These are phyloP conservation scores for Deladenus siricidicola DNA, from an alignment of 2,888 invertebrate species.

Conservation along the genomic window DNA sequence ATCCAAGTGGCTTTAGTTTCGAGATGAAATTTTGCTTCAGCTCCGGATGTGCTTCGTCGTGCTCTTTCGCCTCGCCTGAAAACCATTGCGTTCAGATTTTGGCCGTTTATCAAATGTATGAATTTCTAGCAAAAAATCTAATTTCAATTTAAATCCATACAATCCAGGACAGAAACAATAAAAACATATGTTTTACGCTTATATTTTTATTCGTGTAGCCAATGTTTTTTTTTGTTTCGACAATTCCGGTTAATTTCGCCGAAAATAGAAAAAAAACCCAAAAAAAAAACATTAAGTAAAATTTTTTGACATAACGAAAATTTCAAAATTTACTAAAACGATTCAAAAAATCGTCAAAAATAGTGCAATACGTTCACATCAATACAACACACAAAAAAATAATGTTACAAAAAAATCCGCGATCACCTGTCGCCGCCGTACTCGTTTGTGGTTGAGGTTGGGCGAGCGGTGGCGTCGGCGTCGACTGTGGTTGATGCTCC, in stretches of 20 bases:
- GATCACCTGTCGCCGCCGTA: neutral
- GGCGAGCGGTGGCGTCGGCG: too few species aligned
- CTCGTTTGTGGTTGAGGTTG: neutral
- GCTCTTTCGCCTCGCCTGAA: constrained; percentile 3
- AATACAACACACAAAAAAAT: neutral
- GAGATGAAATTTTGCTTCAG: constrained; percentile 43
- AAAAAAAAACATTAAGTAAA: neutral
- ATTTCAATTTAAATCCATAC: too few species aligned
- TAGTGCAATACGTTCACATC: neutral
- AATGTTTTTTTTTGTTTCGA: too few species aligned
- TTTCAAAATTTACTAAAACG: neutral
- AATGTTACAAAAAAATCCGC: neutral
- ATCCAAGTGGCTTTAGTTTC: constrained; percentile 51
- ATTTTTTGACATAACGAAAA: neutral
- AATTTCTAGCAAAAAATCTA: too few species aligned
- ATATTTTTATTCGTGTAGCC: too few species aligned
- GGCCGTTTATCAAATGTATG: too few species aligned
- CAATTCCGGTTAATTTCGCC: too few species aligned
- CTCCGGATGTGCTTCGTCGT: constrained; percentile 10
- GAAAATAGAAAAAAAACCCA: neutral
- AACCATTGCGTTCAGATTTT: neutral
- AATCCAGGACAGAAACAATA: too few species aligned
- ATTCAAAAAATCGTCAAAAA: neutral
- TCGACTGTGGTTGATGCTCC: too few species aligned
- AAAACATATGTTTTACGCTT: too few species aligned